A percentile compares a stretch with the other conserved stretches of the same genome.
Conservation (phyloP, 2,113 vertebrate genomes). For the Serinus canaria region DNA sequence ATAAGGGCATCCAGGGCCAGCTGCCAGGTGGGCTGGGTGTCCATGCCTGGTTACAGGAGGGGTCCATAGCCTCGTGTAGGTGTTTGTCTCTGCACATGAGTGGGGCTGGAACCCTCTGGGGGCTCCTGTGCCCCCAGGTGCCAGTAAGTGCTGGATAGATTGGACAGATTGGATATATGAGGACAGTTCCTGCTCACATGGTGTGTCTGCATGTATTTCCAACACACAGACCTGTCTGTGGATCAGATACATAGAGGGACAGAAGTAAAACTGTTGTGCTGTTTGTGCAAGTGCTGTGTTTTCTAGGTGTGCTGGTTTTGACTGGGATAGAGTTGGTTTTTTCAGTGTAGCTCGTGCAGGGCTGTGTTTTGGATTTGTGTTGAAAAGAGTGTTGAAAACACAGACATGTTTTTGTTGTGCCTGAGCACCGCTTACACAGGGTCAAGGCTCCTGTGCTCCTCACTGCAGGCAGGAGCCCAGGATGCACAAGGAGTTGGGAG, state of each 20-base stretch:
- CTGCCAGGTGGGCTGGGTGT: not conserved
- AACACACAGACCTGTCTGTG: accelerated
- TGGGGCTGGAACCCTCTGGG: not conserved
- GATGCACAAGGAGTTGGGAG: not conserved
- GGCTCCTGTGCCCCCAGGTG: not conserved
- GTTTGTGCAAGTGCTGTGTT: not conserved
- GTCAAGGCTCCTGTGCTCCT: not conserved
- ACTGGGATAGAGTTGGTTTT: not conserved
- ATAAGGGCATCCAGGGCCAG: not conserved
- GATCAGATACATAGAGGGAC: not conserved
- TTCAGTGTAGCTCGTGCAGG: not conserved
- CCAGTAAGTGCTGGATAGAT: not conserved
- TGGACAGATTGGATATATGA: not conserved
- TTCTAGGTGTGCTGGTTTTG: not conserved
- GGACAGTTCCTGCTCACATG: not conserved
- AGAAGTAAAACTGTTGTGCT: not conserved
- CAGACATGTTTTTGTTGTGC: not conserved
- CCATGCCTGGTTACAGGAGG: not conserved
- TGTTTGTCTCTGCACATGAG: not conserved
- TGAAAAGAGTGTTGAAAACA: not conserved
- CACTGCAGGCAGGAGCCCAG: not conserved
- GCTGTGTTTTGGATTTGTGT: not conserved
- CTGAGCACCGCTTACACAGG: not conserved
- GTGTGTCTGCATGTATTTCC: not conserved
- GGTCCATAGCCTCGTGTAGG: not conserved